Base-by-base conservation (phyloP, 2,797 vertebrate genomes). In the Epinephelus malabaricus region DNA sequence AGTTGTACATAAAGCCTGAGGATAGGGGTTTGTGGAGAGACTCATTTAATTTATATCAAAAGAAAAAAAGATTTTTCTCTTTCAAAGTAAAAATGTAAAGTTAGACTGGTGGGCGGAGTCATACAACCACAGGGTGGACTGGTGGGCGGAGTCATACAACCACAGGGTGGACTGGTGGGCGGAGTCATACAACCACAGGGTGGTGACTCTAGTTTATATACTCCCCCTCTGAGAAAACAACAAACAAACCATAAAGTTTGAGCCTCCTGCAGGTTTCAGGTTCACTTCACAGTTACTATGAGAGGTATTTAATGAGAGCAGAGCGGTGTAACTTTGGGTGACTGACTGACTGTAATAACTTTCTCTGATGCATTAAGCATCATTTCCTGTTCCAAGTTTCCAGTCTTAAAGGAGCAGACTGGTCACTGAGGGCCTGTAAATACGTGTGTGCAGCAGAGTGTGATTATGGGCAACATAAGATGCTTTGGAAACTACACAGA, bases 341-440 rank as follows among this genome's bases (percentile, higher is more conserved):
- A 51, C 27, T 30, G 63, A 43, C 27, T 30, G 40, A 53, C 34
- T 34, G 18, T 50, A 49, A 58, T 40, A 43, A 34, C 43, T 61
- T 83, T 82, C 59, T 83, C 73, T 79, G 67, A 87, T 76, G 61
- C 75, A 70, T 85, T 66, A 46, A 80, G 58, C 56, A 62, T 68
- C 40, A 68, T 68, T 68, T 77, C 23, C 60, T 8, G 27, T 69
- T 83, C 81, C 88, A 89, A 73, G 83, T 86, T 89, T 90, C 81
- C 79, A 70, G 50, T 78, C 66, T 84, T 83, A 78, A 71, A 59
- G 61, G 77, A 30, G 46, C 53, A 46, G 81, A 67, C 38, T 40
- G 34, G 45, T 54, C 77, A 53, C 63, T 1, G n/a, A 63, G 34
- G 21, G 64, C 56, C 81, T 49, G 13, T 62, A 40, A 83, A 62